phyloP scores from a whole-genome alignment of 2,113 vertebrate genomes.

The Dolichallabes microphthalmus region DNA sequence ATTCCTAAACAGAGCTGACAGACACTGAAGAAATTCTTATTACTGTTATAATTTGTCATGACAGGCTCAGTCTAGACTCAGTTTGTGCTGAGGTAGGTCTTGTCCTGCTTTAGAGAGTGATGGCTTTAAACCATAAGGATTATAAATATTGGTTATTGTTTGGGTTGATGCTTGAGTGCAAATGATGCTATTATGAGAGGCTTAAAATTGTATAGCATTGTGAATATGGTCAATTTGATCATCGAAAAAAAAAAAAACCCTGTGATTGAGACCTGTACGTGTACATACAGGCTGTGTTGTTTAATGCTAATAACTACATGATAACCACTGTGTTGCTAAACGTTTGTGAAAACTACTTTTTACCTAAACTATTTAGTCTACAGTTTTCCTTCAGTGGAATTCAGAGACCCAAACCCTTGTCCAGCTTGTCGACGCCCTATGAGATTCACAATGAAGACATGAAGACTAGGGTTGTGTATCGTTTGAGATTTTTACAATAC shows the following conservation, averaged over 20 bases:
- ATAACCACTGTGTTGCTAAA: too few species aligned
- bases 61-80: conserved; percentile 25
- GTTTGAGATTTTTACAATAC: too few species aligned
- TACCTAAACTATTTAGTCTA: too few species aligned
- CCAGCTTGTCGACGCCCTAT: too few species aligned
- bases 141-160: background rate
- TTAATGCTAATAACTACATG: background rate
- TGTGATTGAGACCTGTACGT: background rate
- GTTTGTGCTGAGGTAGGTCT: conserved; percentile 23
- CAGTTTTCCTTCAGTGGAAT: too few species aligned
- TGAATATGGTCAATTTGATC: background rate
- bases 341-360: too few species aligned
- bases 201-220: too few species aligned
- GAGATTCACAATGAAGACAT: too few species aligned
- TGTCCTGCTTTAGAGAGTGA: background rate
- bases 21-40: conserved; percentile 22
- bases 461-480: too few species aligned
- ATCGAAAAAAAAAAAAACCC: background rate
- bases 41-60: conserved; percentile 38
- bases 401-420: too few species aligned
- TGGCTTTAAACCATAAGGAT: background rate
- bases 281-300: background rate
- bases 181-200: background rate
- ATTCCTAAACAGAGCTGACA: conserved; percentile 38
- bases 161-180: background rate